phyloP scores from a whole-genome alignment of 2,888 invertebrate species.

The Ephialtes manifestator region DNA sequence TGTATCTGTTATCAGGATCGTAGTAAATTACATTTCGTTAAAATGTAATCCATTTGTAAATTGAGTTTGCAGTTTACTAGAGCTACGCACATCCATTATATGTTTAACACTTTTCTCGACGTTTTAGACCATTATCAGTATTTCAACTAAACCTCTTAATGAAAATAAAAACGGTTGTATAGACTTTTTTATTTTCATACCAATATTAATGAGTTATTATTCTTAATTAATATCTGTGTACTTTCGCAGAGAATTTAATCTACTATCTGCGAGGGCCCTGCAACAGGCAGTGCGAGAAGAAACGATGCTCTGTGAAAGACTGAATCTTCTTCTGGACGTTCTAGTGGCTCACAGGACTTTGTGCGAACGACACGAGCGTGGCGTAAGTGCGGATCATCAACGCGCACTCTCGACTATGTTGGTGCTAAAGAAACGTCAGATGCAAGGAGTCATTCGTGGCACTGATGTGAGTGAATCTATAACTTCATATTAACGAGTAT shows the following conservation, averaged over 20 bases:
- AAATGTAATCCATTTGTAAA: too few relatives aligned
- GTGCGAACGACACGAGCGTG: conserved; percentile 89
- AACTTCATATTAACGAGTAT: not conserved
- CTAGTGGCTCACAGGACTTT: conserved; percentile 88
- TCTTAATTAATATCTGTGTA: conserved; percentile 8
- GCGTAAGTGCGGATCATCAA: conserved; percentile 89
- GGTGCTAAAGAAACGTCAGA: conserved; percentile 88
- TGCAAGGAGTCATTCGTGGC: conserved; percentile 89
- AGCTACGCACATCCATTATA: too few relatives aligned
- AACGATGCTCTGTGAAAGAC: conserved; percentile 87
- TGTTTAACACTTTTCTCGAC: too few relatives aligned
- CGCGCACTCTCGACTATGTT: conserved; percentile 89
- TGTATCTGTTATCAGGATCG: too few relatives aligned
- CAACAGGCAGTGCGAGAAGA: conserved; percentile 87
- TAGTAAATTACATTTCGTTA: too few relatives aligned
- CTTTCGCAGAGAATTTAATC: conserved; percentile 86
- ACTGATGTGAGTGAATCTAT: conserved; percentile 86
- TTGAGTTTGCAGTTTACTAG: too few relatives aligned
- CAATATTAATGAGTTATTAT: too few relatives aligned
- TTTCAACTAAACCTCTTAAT: too few relatives aligned
- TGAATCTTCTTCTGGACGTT: conserved; percentile 87
- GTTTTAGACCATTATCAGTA: too few relatives aligned
- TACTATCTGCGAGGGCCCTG: conserved; percentile 86
- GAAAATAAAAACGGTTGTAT: too few relatives aligned
- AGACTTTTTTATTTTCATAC: too few relatives aligned